These are phyloP conservation scores for Tychaedon coryphoeus DNA, from an alignment of 2,113 vertebrate genomes.

Conservation along the genomic window DNA sequence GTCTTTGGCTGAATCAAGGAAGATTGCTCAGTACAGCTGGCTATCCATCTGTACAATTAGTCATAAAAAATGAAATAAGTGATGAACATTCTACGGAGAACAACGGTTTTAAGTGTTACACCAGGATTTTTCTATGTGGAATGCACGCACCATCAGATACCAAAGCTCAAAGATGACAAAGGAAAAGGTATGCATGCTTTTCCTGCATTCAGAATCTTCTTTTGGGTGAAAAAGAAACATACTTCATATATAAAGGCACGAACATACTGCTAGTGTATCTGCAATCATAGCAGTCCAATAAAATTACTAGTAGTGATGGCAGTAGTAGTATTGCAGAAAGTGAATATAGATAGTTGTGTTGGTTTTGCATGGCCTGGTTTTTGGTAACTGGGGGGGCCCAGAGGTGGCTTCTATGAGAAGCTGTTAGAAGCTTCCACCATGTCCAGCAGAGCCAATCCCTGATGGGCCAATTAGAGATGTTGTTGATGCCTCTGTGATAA, in stretches of 20 bases:
- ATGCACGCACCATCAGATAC: not conserved
- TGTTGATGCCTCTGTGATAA: not conserved
- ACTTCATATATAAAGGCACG: not conserved
- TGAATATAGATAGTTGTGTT: not conserved
- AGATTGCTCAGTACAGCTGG: not conserved
- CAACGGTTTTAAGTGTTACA: not conserved
- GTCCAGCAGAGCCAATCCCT: not conserved
- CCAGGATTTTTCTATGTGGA: not conserved
- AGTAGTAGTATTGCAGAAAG: not conserved
- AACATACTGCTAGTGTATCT: not conserved
- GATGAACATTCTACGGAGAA: not conserved
- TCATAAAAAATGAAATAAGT: not conserved
- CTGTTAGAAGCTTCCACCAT: not conserved
- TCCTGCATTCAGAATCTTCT: not conserved
- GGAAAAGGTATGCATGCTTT: not conserved
- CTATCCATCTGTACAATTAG: not conserved
- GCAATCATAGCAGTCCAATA: not conserved
- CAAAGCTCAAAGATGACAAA: not conserved
- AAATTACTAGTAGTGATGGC: not conserved
- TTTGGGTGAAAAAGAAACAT: not conserved
- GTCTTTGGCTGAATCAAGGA: not conserved
- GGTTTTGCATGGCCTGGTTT: not conserved
- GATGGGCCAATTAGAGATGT: not conserved
- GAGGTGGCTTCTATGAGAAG: not conserved
- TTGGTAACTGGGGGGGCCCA: rapidly evolving